Conservation (phyloP, 2,888 invertebrate genomes). For the Ernsta delagoae region DNA sequence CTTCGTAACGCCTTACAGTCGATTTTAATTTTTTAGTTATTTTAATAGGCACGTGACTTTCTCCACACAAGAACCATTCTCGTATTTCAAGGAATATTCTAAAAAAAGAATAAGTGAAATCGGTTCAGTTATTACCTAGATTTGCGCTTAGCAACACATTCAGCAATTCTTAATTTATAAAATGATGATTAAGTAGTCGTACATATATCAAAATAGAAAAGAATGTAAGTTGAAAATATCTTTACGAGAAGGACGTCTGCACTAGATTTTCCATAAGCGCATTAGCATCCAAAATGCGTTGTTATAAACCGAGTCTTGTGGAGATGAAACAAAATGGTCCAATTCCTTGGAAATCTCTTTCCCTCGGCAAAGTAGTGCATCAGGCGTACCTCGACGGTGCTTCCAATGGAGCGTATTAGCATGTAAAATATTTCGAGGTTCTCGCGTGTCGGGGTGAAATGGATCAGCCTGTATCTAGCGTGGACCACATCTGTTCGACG, state of each 20-base stretch:
- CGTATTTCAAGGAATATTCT: too few relatives aligned
- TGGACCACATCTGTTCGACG: neutral
- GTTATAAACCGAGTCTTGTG: constrained; percentile 12
- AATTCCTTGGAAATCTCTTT: constrained; percentile 25
- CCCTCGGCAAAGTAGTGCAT: constrained; percentile 17
- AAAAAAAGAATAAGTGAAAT: too few relatives aligned
- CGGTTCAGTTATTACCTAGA: too few relatives aligned
- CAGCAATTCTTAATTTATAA: too few relatives aligned
- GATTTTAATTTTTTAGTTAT: too few relatives aligned
- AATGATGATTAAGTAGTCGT: too few relatives aligned
- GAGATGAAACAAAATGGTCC: constrained; percentile 21
- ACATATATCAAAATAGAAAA: too few relatives aligned
- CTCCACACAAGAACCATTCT: too few relatives aligned
- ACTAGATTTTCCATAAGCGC: constrained; percentile 5
- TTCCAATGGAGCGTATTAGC: constrained; percentile 35
- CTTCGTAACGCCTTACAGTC: too few relatives aligned
- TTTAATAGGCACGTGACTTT: too few relatives aligned
- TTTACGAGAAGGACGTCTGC: neutral
- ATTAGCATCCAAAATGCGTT: constrained; percentile 27
- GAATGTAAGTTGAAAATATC: too few relatives aligned
- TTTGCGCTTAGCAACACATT: too few relatives aligned
- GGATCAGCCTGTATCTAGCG: constrained; percentile 12
- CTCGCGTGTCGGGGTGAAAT: constrained; percentile 9
- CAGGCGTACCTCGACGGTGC: constrained; percentile 33
- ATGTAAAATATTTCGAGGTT: constrained; percentile 26